These are phyloP conservation scores for Homarus gammarus DNA, from an alignment of 2,888 invertebrate species.

Conservation along the genomic window DNA sequence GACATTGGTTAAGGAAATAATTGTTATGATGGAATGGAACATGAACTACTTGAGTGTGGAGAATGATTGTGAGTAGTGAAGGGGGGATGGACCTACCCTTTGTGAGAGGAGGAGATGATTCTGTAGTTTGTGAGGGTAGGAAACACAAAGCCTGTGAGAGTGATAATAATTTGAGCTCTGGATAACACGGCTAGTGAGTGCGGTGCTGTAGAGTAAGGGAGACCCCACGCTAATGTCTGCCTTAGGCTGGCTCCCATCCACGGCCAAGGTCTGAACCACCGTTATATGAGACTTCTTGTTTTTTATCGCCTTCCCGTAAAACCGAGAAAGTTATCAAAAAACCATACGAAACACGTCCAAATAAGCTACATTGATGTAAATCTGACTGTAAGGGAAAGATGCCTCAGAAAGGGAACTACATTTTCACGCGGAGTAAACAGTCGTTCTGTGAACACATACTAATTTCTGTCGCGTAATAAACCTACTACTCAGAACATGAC, in stretches of 20 bases:
- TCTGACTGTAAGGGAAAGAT: slow-evolving; percentile 21
- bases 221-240: slow-evolving; percentile 12
- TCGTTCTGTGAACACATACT: slow-evolving; percentile 20
- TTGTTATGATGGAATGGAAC: background rate
- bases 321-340: slow-evolving; percentile 58
- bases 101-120: background rate
- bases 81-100: background rate
- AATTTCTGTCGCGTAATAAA: slow-evolving; percentile 18
- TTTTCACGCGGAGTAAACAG: slow-evolving; percentile 33
- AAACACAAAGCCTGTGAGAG: slow-evolving; percentile 17
- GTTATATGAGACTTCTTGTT: slow-evolving; percentile 17
- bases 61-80: background rate
- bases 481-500: slow-evolving; percentile 1
- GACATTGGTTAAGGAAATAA: background rate
- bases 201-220: slow-evolving; percentile 12
- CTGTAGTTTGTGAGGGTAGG: background rate
- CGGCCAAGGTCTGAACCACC: slow-evolving; percentile 9
- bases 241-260: slow-evolving; percentile 15
- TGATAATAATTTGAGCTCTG: slow-evolving; percentile 45
- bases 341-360: slow-evolving; percentile 50
- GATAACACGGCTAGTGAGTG: slow-evolving; percentile 34
- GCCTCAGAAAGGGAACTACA: slow-evolving; percentile 23
- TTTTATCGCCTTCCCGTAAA: slow-evolving; percentile 52
- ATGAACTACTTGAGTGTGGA: background rate
- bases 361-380: slow-evolving; percentile 54